Percentiles rank a stretch among this genome's conserved stretches.
Evolutionary conservation across 2,113 vertebrate genomes (phyloP).

Genomic region (Saccopteryx bilineata): DNA sequence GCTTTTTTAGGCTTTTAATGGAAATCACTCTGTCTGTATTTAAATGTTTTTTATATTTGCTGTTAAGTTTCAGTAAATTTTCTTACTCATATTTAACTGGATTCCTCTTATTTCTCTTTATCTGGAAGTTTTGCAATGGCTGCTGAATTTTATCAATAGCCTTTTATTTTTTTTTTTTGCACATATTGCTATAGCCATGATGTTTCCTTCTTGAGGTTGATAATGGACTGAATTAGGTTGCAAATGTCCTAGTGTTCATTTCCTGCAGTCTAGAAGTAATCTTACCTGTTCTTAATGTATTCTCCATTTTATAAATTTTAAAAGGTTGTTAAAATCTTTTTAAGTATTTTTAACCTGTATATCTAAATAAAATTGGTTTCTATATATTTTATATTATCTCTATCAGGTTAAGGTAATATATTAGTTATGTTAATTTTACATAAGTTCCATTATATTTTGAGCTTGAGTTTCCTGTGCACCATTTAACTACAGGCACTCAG

Average conservation of each 20-base stretch:
- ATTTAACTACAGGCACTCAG: neutral
- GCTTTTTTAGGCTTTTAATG: neutral
- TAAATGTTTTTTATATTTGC: constrained; percentile 8
- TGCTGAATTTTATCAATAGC: neutral
- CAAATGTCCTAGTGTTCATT: neutral
- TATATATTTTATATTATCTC: constrained; percentile 27
- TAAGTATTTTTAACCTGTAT: neutral
- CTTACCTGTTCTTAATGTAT: neutral
- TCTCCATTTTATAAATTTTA: neutral
- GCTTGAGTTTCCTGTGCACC: neutral
- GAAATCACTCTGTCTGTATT: neutral
- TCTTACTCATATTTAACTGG: neutral
- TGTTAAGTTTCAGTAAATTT: constrained; percentile 33
- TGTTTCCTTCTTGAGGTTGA: neutral
- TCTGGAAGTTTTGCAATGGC: neutral
- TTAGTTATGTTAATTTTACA: neutral
- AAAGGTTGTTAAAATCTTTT: neutral
- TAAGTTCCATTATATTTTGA: neutral
- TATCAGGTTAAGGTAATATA: neutral
- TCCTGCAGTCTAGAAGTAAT: constrained; percentile 22
- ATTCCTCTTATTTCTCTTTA: constrained; percentile 26
- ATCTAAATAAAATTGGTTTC: constrained; percentile 44
- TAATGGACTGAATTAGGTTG: neutral
- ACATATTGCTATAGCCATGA: neutral
- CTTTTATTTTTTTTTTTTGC: neutral